Evolutionary conservation across 2,888 invertebrate genomes (phyloP).

Genomic region (Eurytoma californica): DNA sequence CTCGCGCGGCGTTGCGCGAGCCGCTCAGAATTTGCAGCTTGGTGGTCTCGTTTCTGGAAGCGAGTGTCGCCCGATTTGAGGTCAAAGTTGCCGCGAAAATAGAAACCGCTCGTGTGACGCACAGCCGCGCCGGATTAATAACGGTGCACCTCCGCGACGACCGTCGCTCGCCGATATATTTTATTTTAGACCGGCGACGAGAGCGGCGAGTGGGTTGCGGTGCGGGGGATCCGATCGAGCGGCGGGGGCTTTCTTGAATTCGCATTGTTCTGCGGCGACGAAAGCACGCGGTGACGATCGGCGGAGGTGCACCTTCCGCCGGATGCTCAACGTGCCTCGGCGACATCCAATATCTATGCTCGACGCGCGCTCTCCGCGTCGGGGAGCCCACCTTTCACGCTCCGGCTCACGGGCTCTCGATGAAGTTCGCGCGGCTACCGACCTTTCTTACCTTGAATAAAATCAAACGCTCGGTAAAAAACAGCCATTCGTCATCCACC

Average conservation of each 20-base stretch:
- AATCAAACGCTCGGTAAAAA: not conserved
- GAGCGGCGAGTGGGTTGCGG: not conserved
- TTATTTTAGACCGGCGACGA: not conserved
- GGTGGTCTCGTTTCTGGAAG: conserved; percentile 44
- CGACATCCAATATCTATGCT: conserved; percentile 59
- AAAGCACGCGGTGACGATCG: conserved; percentile 12
- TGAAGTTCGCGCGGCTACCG: not conserved
- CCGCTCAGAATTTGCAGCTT: conserved; percentile 44
- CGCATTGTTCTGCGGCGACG: conserved; percentile 54
- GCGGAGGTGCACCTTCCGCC: conserved; percentile 64
- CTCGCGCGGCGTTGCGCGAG: conserved; percentile 28
- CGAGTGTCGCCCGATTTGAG: conserved; percentile 13
- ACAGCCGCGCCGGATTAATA: not conserved
- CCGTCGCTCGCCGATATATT: not conserved
- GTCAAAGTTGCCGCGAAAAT: conserved; percentile 48
- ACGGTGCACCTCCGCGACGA: conserved; percentile 7
- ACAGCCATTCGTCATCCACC: too few species aligned
- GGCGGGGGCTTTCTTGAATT: conserved; percentile 13
- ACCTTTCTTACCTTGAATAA: not conserved
- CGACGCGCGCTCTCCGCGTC: conserved; percentile 47
- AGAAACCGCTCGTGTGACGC: not conserved
- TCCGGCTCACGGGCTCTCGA: conserved; percentile 25
- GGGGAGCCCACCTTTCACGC: conserved; percentile 31
- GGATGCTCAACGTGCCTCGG: conserved; percentile 65
- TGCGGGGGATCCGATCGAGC: not conserved